Conservation (phyloP, 2,888 invertebrate species). For the Neoscelio sp. region DNA sequence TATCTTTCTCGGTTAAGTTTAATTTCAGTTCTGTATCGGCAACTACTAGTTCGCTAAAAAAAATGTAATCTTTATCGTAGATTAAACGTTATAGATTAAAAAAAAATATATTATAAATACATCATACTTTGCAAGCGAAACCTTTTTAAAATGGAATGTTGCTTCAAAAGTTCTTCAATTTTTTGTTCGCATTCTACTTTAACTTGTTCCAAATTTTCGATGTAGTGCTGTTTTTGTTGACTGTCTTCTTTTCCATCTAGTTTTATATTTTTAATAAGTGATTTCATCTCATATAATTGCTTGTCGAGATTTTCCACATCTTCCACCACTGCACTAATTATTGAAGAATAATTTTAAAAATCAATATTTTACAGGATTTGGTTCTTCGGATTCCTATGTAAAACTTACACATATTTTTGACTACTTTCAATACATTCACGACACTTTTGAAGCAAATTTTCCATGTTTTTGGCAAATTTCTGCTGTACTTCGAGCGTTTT, state of each 20-base stretch:
- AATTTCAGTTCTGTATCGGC: no score
- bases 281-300: background rate
- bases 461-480: background rate
- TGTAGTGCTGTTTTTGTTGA: background rate
- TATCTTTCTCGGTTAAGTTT: no score
- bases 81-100: no score
- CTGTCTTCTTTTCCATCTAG: background rate
- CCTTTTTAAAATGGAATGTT: slow-evolving; percentile 6
- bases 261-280: background rate
- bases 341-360: no score
- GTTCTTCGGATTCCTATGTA: no score
- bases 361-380: no score
- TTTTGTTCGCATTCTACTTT: background rate
- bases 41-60: no score
- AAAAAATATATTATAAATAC: no score
- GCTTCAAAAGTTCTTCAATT: background rate
- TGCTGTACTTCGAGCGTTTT: background rate
- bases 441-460: background rate
- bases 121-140: no score
- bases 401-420: slow-evolving; percentile 13
- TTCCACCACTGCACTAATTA: background rate
- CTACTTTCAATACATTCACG: background rate
- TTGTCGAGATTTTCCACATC: background rate
- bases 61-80: no score
- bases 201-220: slow-evolving; percentile 3